Base-by-base conservation (phyloP, 2,113 vertebrate species). In the Dipodomys stephensi region DNA sequence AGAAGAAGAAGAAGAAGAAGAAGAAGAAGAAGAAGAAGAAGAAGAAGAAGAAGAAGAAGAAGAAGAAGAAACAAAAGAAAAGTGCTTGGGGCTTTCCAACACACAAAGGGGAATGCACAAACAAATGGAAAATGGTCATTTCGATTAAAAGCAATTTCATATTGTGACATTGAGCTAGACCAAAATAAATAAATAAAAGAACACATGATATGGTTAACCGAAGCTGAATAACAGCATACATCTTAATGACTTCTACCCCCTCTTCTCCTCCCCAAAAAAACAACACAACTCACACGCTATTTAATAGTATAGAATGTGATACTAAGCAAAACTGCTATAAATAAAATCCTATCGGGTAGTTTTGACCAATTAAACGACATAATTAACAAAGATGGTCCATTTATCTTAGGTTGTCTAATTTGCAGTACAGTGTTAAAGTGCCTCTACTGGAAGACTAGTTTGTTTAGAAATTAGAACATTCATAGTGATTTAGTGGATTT, bases 391-490 rank as follows among this genome's bases (percentile, higher is more conserved):
- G 98, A 95, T 74, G 96, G 91, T 90, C 94, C 95, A 88, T 97
- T 95, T 83, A 96, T 97, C 97, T 93, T 64, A 81, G 93, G 96
- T 79, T 85, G 97, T 67, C 97, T 84, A 62, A 91, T 90, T 87
- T 82, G 91, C 95, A 92, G 94, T 57, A 57, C 95, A 80, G 96
- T 78, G 96, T 83, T 93, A 89, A 84, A 96, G 94, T 83, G 80
- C 96, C 91, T 96, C 94, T 78, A 87, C 81, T 94, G 95, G 96
- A 94, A 95, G 97, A 91, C 76, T 62, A 83, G 97, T 96, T 96
- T 97, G 98, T 98, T 98, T 98, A 97, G 98, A 98, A 97, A 98
- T 97, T 97, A 97, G 95, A 98, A 95, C 97, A 94, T 95, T 97
- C 95, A 64, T 90, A 83, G 97, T 97, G 97, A 98, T 98, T 95